Evolutionary conservation across 2,113 vertebrate genomes (phyloP), one percentile per base, ranked within the genome.

Genomic region (Mobula hypostoma): DNA sequence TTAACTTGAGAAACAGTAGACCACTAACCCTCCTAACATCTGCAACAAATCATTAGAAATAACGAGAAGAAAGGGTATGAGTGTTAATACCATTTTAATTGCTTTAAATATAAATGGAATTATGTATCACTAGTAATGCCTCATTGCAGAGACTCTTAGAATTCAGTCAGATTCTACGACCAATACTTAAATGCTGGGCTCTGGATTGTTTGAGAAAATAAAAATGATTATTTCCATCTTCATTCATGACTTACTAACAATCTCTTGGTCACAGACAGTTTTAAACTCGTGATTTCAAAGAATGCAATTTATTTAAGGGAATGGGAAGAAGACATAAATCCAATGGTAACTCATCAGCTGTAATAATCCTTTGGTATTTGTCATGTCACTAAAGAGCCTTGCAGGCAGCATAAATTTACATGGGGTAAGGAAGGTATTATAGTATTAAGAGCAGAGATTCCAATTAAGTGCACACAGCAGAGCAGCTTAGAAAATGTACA

Each of bases 351-450:
- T 32, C 14, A 8, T 90, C 85, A 32, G 85, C 61, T 7, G 61
- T 7, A 32, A 68, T 90, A 90, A 90, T 90, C 85, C 85, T 66
- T 11, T 90, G 85, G 63, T 29, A 90, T 90, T 90, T 32, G 17
- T 29, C 85, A 66, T 32, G 61, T 17, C n/a, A 63, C 85, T 19
- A n/a, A 32, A 66, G 58, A 88, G 27, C 58, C 29, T 88, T 0
- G 12, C 66, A 14, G 32, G 27, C 77, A 88, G 85, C 85, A 66
- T n/a, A 90, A 66, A 90, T 90, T 32, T 90, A 27, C 85, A 90
- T 90, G 58, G n/a, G 14, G 61, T 90, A 19, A 90, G n/a, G n/a
- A 88, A 66, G 85, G 29, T 63, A 88, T 88, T 88, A 63, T 29
- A 19, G 58, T n/a, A n/a, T 90, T 68, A 90, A 66, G 29, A 63